Percentiles rank a stretch among this genome's conserved stretches.
These are phyloP conservation scores for Byasa hedistus DNA, from an alignment of 2,888 invertebrate species.

Conservation along the genomic window DNA sequence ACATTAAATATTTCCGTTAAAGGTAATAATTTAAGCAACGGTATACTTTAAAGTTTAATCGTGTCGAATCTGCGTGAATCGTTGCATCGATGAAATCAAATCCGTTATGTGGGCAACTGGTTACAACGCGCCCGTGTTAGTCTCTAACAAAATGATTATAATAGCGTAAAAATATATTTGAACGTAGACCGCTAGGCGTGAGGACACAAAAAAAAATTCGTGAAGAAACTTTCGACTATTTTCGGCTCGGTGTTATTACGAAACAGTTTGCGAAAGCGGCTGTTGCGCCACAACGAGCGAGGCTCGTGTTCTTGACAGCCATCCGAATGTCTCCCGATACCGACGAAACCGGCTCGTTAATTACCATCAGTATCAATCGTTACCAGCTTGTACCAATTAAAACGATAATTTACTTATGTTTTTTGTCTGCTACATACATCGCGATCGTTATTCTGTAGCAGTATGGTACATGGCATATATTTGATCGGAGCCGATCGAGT, in stretches of 20 bases:
- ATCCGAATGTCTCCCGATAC: constrained; percentile 37
- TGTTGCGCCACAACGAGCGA: constrained; percentile 53
- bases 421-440: not conserved
- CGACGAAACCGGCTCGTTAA: constrained; percentile 38
- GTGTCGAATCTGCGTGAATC: not conserved
- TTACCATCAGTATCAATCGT: constrained; percentile 35
- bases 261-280: constrained; percentile 70
- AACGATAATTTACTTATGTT: constrained; percentile 8
- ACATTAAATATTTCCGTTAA: not conserved
- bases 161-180: constrained; percentile 19
- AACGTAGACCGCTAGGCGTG: constrained; percentile 46
- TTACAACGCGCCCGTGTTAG: not conserved
- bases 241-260: constrained; percentile 61
- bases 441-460: not conserved
- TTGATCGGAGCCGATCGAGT: not conserved
- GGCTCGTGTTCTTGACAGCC: constrained; percentile 42
- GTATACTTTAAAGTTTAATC: not conserved
- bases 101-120: not conserved
- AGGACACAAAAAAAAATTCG: constrained; percentile 51
- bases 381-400: constrained; percentile 33
- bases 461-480: constrained; percentile 3
- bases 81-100: not conserved
- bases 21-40: not conserved
- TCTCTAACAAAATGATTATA: constrained; percentile 14
- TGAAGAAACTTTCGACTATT: constrained; percentile 68